A percentile compares a stretch with the other conserved stretches of the same genome.
These are phyloP conservation scores for Pinna nobilis DNA, from an alignment of 1,140 invertebrate genomes.

Conservation along the genomic window DNA sequence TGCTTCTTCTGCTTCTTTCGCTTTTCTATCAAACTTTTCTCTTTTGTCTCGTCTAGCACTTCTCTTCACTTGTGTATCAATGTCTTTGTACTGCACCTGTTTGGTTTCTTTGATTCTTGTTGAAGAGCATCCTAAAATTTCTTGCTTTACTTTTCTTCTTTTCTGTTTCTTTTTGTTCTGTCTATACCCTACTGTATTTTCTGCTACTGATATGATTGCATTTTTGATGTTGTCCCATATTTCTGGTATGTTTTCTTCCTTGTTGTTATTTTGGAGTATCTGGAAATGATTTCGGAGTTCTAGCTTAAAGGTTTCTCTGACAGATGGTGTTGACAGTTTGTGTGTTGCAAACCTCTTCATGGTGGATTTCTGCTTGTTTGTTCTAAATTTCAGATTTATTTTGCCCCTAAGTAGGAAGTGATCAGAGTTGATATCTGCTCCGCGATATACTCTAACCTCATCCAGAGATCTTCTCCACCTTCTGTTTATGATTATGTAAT, in stretches of 20 bases:
- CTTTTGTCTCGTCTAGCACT: not conserved
- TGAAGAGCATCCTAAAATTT: no score
- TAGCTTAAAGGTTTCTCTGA: not conserved
- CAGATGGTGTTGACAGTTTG: not conserved
- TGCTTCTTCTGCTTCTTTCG: constrained; percentile 5
- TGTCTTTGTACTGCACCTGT: not conserved
- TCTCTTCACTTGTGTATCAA: not conserved
- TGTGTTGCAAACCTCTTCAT: constrained; percentile 10
- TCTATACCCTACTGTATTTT: not conserved
- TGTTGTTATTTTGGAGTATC: constrained; percentile 20
- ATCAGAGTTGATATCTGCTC: constrained; percentile 39
- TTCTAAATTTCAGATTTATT: constrained; percentile 38
- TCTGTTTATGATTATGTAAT: constrained; percentile 33
- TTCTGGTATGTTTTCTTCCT: constrained; percentile 20
- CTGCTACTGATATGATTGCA: not conserved
- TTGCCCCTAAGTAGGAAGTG: constrained; percentile 38
- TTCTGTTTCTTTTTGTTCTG: not conserved
- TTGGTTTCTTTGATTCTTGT: not conserved
- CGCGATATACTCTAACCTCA: constrained; percentile 40
- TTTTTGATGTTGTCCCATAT: not conserved
- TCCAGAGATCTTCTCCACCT: constrained; percentile 38
- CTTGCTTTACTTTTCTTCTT: not conserved
- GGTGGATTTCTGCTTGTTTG: constrained; percentile 25
- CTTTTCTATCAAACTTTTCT: not conserved
- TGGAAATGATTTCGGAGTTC: not conserved